Base-by-base conservation (phyloP, 2,888 invertebrate species). In the Lypha dubia region DNA sequence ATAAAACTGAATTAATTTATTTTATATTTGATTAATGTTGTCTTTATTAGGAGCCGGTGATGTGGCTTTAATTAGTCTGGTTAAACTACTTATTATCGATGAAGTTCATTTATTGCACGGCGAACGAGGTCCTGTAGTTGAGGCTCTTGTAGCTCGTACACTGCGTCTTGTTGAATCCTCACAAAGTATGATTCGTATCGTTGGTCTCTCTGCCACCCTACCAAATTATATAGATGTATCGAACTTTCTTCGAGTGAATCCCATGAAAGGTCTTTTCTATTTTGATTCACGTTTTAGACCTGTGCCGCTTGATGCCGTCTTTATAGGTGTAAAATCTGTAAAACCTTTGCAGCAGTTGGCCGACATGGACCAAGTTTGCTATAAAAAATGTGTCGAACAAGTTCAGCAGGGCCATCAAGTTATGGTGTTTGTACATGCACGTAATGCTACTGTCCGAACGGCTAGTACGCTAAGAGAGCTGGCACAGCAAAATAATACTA, bases 211-310 rank as follows among this genome's bases (percentile, higher is more conserved):
- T 0, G 99, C 99, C 11, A 99, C 99, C 0, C 93, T 99, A 85
- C 99, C 99, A 1, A 99, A 99, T 92, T 99, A 99, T 91, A 92
- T 97, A 4, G 99, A 99, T 93, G 99, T 99, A 32, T 98, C 99
- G 2, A 94, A 94, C 92, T 99, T 99, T 91, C 93, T 99, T 13
- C 94, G 97, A 17, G 99, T 99, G 0, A 99, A 99, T 93, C 97
- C 97, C 0, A 94, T 96, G 90, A 95, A 95, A 44, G 99, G 99
- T 0, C 93, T 99, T 1, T 99, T 98, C 92, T 99, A 96, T 93
- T 99, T 99, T 91, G 98, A 98, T 92, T 95, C 96, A 1, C 94
- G 98, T 6, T 98, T 98, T 91, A 94, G 99, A 1, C 99, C 99
- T 0, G 99, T 99, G 0, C 99, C 99, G 0, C 93, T 99, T 8